Base-by-base conservation (phyloP, 2,888 invertebrate species). In the Halocaridina rubra region DNA sequence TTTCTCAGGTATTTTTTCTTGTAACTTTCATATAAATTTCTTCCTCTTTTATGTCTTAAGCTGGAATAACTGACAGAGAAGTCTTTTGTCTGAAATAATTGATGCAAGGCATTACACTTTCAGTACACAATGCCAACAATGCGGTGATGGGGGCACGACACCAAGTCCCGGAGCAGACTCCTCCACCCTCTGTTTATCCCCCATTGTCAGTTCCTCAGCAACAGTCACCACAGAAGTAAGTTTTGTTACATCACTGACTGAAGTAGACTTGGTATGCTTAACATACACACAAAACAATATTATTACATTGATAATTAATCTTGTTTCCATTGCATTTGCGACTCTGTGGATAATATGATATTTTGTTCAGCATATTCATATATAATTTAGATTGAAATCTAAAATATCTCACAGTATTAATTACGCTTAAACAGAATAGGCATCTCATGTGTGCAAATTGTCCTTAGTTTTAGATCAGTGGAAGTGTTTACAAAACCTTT, bases 111-210 rank as follows among this genome's bases (percentile, higher is more conserved):
- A n/a, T n/a, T n/a, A n/a, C n/a, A n/a, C n/a, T n/a, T n/a, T n/a
- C 67, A 86, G 86, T 72, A 30, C 32, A 46, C 30, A 77, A 57
- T 86, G 86, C 80, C 57, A 86, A 74, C 81, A 81, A 39, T 86
- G 86, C 32, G 67, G 78, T 53, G 79, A 79, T 32, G 86, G 78
- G 64, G 53, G 64, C 64, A 81, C 86, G 64, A 86, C 86, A 32
- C 46, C 72, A 27, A 46, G 67, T 24, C 16, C 46, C 32, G 86
- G 86, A 19, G 30, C 86, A 61, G 22, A 72, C 86, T 67, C 86
- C 4, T 30, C 61, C 61, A 16, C 67, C 75, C 86, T 86, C 81
- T 86, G 86, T 61, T 71, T 84, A 33, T 39, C 59, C 78, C 46
- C 82, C 32, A 46, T 24, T 69, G 30, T 32, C 71, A 22, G 57